Evolutionary conservation across 2,797 vertebrate genomes (phyloP), one percentile per base, ranked within the genome.

Genomic region (Buceros bicornis): DNA sequence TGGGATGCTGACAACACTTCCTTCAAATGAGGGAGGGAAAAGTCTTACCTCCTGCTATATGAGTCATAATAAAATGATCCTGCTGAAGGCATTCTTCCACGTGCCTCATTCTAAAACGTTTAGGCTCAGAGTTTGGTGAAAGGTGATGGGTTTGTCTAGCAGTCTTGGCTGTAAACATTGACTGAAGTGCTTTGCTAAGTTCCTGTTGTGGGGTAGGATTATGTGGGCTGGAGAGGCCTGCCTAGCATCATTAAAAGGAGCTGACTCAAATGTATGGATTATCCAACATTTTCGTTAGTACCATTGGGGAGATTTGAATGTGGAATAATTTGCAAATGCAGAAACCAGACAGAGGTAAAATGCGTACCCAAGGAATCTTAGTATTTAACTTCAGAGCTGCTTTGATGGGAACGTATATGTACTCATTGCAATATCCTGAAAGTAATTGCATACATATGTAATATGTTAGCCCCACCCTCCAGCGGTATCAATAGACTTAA

Each of bases 371-470:
- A 60, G 33, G 33, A 87, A 64, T 29, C 53, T 84, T 31, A 95
- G 20, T 3, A 43, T 72, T 80, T 21, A 26, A 64, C 64, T 90
- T 82, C 48, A 95, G 83, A 95, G 64, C 60, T 84, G 72, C 45
- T 76, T 87, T 64, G 67, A 51, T 92, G 81, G 8, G 50, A 94
- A 47, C 56, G 29, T 76, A 13, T 35, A 82, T 42, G 53, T 60
- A n/a, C 21, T 80, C 79, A 51, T 35, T 81, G 84, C 87, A 93
- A 83, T 85, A 86, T 81, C 90, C 94, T 95, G 93, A 89, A 87
- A 90, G 87, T 95, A 94, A 96, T 93, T 77, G 78, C 86, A 93
- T 76, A 89, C 94, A 94, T 80, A 87, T 96, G 95, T 87, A 40
- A 40, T 40, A 82, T 13, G 65, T 61, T 80, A 84, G 74, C 71